Evolutionary conservation across 2,113 vertebrate genomes (phyloP).

Genomic region (Ageneiosus marmoratus): DNA sequence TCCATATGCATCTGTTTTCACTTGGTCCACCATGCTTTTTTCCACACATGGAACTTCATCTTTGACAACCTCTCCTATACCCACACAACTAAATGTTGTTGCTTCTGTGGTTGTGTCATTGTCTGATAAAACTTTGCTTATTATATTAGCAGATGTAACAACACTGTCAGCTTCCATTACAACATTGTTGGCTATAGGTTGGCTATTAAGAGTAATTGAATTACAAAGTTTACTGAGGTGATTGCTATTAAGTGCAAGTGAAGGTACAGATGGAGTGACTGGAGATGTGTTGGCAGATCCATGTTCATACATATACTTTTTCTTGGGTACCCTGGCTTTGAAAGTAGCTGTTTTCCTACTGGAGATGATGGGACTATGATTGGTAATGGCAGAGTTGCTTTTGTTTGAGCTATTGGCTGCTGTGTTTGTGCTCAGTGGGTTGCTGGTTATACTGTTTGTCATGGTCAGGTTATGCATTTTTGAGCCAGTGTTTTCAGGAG

Average conservation of each 20-base stretch:
- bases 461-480: constrained; percentile 29
- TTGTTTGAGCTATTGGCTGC: constrained; percentile 37
- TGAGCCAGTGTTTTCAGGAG: constrained; percentile 54
- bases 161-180: constrained; percentile 44
- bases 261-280: constrained; percentile 44
- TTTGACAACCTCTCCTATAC: background rate
- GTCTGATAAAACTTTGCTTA: constrained; percentile 61
- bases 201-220: constrained; percentile 20
- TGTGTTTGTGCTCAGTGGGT: constrained; percentile 43
- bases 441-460: constrained; percentile 51
- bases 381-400: constrained; percentile 54
- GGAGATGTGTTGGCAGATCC: constrained; percentile 60
- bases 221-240: constrained; percentile 13
- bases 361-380: constrained; percentile 69
- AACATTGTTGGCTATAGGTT: constrained; percentile 8
- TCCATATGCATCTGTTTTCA: constrained; percentile 64
- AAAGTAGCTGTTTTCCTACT: constrained; percentile 91
- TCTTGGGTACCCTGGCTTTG: constrained; percentile 86
- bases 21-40: constrained; percentile 32
- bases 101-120: constrained; percentile 51
- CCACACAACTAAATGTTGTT: constrained; percentile 8
- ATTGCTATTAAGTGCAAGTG: constrained; percentile 50
- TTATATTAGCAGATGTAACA: constrained; percentile 57
- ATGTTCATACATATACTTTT: constrained; percentile 85
- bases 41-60: constrained; percentile 41